Conservation (phyloP, 2,888 invertebrate species). For the Sylvicola fuscatus region DNA sequence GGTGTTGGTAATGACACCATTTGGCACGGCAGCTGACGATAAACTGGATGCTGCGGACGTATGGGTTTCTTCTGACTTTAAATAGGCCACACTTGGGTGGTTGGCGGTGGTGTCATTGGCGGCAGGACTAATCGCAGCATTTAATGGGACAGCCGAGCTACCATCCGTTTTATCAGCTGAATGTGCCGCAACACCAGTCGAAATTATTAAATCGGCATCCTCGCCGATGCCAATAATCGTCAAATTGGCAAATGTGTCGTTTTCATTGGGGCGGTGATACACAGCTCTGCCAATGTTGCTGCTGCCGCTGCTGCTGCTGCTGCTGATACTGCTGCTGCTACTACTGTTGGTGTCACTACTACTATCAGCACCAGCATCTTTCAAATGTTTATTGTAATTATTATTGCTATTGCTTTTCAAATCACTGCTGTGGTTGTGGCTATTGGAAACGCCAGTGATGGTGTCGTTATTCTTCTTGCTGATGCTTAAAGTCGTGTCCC, state of each 20-base stretch:
- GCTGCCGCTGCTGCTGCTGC: constrained; percentile 7
- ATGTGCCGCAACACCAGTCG: background rate
- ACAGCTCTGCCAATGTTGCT: constrained; percentile 11
- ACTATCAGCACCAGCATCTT: background rate
- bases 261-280: background rate
- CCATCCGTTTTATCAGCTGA: background rate
- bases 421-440: constrained; percentile 2
- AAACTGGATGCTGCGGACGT: constrained; percentile 1
- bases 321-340: constrained; percentile 4
- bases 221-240: background rate
- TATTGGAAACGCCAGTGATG: constrained; percentile 2
- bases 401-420: constrained; percentile 2
- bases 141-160: too few species aligned
- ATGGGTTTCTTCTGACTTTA: constrained; percentile 1
- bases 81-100: constrained; percentile 3
- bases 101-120: background rate
- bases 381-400: constrained; percentile 3
- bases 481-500: constrained; percentile 6
- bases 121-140: too few species aligned
- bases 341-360: background rate
- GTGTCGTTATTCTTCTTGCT: background rate
- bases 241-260: constrained; percentile 1
- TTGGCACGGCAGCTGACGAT: background rate
- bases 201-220: constrained; percentile 1
- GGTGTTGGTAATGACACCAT: constrained; percentile 2